A percentile compares a stretch with the other conserved stretches of the same genome.
Conservation (phyloP, 2,113 vertebrate species). For the Neolamprologus ventralis region DNA sequence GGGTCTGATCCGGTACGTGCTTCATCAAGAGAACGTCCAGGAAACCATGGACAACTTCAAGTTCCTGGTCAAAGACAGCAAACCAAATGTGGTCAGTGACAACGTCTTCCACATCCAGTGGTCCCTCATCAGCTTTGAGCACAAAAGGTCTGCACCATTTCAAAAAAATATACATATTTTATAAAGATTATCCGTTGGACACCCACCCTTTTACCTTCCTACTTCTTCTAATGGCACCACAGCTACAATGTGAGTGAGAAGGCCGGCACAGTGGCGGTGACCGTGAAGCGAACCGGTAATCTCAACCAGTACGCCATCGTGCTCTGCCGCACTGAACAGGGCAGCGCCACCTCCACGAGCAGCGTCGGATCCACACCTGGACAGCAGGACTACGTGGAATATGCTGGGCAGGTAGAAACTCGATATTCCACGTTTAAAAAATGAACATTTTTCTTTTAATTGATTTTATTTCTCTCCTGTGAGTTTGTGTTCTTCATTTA, state of each 20-base stretch:
- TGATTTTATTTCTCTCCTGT: fast-evolving
- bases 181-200: fast-evolving
- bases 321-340: conserved; percentile 83
- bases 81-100: conserved; percentile 83
- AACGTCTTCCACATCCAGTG: conserved; percentile 95
- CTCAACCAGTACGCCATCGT: conserved; percentile 94
- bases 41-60: conserved; percentile 87
- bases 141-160: conserved; percentile 71
- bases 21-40: conserved; percentile 74
- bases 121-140: conserved; percentile 90
- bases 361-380: conserved; percentile 56
- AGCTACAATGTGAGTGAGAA: conserved; percentile 91
- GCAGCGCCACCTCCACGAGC: conserved; percentile 77
- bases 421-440: neutral
- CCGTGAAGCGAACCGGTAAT: conserved; percentile 82
- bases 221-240: neutral
- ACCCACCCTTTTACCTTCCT: neutral
- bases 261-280: conserved; percentile 77
- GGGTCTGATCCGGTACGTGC: conserved; percentile 84
- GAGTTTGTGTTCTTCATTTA: neutral
- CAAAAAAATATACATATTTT: neutral
- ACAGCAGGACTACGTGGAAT: conserved; percentile 87
- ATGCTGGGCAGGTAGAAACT: conserved; percentile 79
- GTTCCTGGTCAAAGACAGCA: conserved; percentile 93
- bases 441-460: neutral